Evolutionary conservation across 2,113 vertebrate species (phyloP).

Genomic region (Chionis minor): DNA sequence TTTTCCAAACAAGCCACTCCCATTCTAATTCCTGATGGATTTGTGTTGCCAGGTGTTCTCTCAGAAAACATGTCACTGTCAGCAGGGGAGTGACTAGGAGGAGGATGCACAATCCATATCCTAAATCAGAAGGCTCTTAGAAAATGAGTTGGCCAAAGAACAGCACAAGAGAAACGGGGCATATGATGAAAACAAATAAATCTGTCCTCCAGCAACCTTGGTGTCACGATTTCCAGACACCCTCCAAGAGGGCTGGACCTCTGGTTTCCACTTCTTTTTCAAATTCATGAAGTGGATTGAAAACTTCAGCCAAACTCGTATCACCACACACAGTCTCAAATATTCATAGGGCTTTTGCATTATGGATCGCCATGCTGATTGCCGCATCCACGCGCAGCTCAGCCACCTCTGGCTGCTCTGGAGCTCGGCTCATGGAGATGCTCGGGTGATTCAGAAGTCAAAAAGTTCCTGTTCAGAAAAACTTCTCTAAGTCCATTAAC

Average conservation of each 20-base stretch:
- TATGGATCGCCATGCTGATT: fast-evolving
- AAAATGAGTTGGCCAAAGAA: background rate
- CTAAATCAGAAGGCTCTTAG: conserved; percentile 21
- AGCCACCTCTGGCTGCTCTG: background rate
- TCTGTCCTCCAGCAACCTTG: conserved; percentile 19
- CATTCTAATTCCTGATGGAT: conserved; percentile 13
- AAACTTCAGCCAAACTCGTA: background rate
- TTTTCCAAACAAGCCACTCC: background rate
- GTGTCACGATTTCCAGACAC: background rate
- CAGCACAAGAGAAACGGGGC: conserved; percentile 4
- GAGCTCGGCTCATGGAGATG: background rate
- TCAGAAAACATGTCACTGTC: background rate
- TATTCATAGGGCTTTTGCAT: background rate
- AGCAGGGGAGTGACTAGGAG: conserved; percentile 32
- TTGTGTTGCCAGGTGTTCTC: background rate
- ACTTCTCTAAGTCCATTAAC: background rate
- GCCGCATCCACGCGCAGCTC: fast-evolving
- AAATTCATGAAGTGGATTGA: background rate
- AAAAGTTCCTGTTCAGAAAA: background rate
- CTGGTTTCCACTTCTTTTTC: background rate
- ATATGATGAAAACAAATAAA: conserved; percentile 30
- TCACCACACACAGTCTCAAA: background rate
- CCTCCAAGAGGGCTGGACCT: background rate
- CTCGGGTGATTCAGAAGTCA: background rate
- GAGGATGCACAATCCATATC: background rate